Base-by-base conservation (phyloP, 1,140 invertebrate genomes). In the Apis cerana region DNA sequence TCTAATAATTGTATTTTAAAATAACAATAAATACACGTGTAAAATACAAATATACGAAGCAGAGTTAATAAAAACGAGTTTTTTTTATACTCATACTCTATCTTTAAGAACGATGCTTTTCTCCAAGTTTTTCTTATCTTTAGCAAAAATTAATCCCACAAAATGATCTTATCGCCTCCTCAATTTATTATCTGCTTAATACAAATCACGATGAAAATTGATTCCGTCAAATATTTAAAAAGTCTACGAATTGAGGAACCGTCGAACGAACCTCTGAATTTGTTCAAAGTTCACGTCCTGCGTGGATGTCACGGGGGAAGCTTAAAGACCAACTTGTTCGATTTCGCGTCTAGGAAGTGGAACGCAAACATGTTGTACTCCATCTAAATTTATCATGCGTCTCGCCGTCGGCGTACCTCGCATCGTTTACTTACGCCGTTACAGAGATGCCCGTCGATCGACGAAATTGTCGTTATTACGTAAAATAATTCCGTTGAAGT, bases 331-430 rank as follows among this genome's bases (percentile, higher is more conserved):
- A 86, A 80, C 82, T 67, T 71, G 79, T 84, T 75, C 82, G 81
- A 77, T 84, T 75, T 83, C 86, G 86, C 62, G 85, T 87, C 82
- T 86, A 91, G 88, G 85, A 91, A 89, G 85, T 89, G 87, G 89
- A 91, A 81, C 86, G 85, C 85, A 85, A 91, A 90, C 86, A 86
- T 75, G 85, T 87, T 89, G 80, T 85, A 80, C 78, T 11, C 78
- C 48, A 72, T 80, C 89, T 90, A 91, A 90, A 90, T 91, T 90
- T 91, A 90, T 86, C 85, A 80, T 43, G 75, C 75, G 79, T 23
- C 74, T 75, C 85, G 76, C 77, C 80, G 76, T 48, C 75, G 71
- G 79, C 80, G 48, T 89, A 83, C 80, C 79, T 77, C 70, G 85
- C 86, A 84, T 89, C 85, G 85, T 90, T 80, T 83, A 86, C 71